Conservation (phyloP, 2,113 vertebrate genomes). For the Brachyistius frenatus region DNA sequence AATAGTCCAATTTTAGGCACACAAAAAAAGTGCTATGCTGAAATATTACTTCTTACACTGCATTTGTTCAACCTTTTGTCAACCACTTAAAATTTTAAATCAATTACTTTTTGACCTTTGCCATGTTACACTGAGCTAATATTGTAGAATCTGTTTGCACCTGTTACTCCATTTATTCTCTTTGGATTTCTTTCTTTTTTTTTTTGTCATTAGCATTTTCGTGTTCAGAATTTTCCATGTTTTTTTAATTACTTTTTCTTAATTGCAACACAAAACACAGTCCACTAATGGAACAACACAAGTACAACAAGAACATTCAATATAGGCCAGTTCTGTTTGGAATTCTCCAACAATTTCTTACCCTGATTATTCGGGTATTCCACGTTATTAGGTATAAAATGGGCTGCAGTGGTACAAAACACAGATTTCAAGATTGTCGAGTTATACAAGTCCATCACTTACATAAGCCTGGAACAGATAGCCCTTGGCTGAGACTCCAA, state of each 20-base stretch:
- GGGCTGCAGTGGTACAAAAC: slow-evolving; percentile 5
- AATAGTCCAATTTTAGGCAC: background rate
- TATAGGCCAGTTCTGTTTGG: too few relatives aligned
- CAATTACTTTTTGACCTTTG: background rate
- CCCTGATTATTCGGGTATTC: background rate
- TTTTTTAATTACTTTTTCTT: too few relatives aligned
- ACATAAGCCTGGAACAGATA: slow-evolving; percentile 41
- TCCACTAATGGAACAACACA: too few relatives aligned
- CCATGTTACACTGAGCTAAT: background rate
- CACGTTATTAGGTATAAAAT: slow-evolving; percentile 10
- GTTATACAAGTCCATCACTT: slow-evolving; percentile 52
- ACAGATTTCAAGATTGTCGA: slow-evolving; percentile 27
- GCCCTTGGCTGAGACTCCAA: slow-evolving; percentile 28
- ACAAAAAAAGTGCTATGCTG: background rate
- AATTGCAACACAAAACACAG: too few relatives aligned
- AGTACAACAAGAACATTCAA: too few relatives aligned
- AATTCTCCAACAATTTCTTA: background rate
- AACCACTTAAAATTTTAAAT: background rate
- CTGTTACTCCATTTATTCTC: background rate
- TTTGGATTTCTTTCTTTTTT: background rate
- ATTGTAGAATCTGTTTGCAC: background rate
- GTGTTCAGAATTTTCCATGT: too few relatives aligned
- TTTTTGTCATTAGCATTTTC: too few relatives aligned
- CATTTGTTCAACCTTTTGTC: background rate
- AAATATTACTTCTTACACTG: background rate